Percentiles rank a stretch among this genome's conserved stretches.
These are phyloP conservation scores for Phanerotoma sp. DNA, from an alignment of 2,888 invertebrate genomes.

Conservation along the genomic window DNA sequence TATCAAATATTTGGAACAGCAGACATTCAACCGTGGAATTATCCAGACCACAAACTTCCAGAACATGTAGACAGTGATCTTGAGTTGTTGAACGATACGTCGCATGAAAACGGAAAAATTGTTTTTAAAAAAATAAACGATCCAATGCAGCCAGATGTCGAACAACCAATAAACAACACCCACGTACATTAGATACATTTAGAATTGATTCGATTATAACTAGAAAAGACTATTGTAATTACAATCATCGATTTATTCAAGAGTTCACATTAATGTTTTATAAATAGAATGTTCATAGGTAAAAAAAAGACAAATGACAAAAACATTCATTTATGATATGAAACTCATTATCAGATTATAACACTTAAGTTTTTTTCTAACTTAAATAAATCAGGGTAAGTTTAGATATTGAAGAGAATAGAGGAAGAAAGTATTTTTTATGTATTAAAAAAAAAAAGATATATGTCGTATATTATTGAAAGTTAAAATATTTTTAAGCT, in stretches of 20 bases:
- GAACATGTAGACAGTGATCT: conserved; percentile 47
- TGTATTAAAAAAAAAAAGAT: too few relatives aligned
- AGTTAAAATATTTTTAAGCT: conserved; percentile 2
- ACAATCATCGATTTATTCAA: too few relatives aligned
- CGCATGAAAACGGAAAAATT: conserved; percentile 42
- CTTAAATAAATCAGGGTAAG: conserved; percentile 17
- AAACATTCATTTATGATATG: conserved; percentile 4
- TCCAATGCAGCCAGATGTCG: conserved; percentile 41
- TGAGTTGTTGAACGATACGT: conserved; percentile 47
- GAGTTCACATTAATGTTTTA: background rate
- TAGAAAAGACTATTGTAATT: too few relatives aligned
- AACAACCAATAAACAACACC: too few relatives aligned
- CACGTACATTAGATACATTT: too few relatives aligned
- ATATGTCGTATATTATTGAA: too few relatives aligned
- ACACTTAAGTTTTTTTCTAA: conserved; percentile 5
- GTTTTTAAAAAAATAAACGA: conserved; percentile 33
- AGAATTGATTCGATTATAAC: too few relatives aligned
- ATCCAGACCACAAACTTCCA: conserved; percentile 54
- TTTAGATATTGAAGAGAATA: conserved; percentile 23
- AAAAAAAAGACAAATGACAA: background rate
- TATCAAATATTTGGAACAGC: conserved; percentile 71
- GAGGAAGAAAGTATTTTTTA: conserved; percentile 40
- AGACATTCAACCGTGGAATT: conserved; percentile 64
- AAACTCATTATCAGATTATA: conserved; percentile 17
- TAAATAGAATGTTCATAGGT: too few relatives aligned